These are phyloP conservation scores for Callorhinus ursinus DNA, from an alignment of 2,113 vertebrate species.

Conservation along the genomic window DNA sequence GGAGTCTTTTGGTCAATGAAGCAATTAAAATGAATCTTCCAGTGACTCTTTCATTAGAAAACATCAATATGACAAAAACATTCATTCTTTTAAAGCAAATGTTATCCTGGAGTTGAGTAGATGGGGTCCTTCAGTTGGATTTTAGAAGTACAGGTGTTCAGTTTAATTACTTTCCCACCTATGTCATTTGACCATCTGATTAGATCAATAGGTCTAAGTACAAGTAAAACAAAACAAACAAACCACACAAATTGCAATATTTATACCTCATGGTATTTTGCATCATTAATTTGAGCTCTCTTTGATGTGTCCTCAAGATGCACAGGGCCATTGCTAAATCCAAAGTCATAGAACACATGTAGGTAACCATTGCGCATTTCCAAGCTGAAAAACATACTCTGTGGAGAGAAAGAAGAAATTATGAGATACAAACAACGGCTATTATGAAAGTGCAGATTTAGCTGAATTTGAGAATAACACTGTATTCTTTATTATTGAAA, in stretches of 20 bases:
- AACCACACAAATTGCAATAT: neutral
- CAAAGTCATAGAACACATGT: constrained; percentile 94
- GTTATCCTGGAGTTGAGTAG: neutral
- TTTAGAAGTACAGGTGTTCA: neutral
- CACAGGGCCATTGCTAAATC: constrained; percentile 91
- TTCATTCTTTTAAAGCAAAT: constrained; percentile 11
- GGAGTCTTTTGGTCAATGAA: neutral
- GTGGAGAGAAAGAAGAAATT: constrained; percentile 68
- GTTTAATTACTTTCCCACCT: neutral
- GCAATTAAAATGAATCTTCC: neutral
- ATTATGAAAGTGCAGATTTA: neutral
- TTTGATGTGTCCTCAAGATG: constrained; percentile 90
- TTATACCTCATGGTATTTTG: constrained; percentile 96
- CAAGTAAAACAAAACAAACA: neutral
- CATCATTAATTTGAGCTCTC: constrained; percentile 95
- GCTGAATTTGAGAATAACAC: constrained; percentile 1
- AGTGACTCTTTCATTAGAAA: constrained; percentile 8
- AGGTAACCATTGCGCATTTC: constrained; percentile 94
- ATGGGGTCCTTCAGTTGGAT: neutral
- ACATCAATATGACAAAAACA: neutral
- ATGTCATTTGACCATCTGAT: neutral
- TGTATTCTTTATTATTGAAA: neutral
- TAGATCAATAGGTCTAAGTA: neutral
- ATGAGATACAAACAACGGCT: neutral
- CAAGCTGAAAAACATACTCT: constrained; percentile 95